Percentiles rank a stretch among this genome's conserved stretches.
These are phyloP conservation scores for Brachionus rotundiformis DNA, from an alignment of 1,140 invertebrate species.

Conservation along the genomic window DNA sequence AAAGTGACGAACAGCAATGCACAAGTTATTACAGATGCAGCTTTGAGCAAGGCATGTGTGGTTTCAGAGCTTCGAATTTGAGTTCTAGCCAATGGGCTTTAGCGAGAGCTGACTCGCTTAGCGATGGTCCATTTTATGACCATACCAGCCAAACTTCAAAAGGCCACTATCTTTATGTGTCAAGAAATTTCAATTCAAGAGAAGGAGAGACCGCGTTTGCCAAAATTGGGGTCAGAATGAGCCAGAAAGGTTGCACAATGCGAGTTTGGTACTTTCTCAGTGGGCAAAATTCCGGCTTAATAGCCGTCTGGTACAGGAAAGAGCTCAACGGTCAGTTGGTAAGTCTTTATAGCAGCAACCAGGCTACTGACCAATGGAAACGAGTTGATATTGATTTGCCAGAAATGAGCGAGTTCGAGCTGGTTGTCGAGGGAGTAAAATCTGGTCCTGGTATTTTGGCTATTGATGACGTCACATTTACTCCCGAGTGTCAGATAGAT, in stretches of 20 bases:
- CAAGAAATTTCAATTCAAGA: not conserved
- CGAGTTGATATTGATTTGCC: not conserved
- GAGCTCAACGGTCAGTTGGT: not conserved
- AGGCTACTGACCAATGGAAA: not conserved
- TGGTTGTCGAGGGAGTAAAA: slow-evolving; percentile 70
- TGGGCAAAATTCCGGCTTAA: not conserved
- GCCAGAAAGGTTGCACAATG: not conserved
- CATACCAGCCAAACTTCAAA: slow-evolving; percentile 4
- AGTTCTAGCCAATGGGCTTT: not conserved
- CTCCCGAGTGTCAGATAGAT: slow-evolving; percentile 55
- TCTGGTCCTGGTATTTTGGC: slow-evolving; percentile 65
- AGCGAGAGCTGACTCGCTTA: not conserved
- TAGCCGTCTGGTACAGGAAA: not conserved
- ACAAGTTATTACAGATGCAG: slow-evolving; percentile 18
- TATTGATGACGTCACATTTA: slow-evolving; percentile 62
- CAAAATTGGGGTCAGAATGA: not conserved
- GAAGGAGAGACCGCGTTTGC: not conserved
- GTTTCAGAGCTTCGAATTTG: not conserved
- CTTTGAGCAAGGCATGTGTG: slow-evolving; percentile 25
- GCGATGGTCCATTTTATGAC: slow-evolving; percentile 1
- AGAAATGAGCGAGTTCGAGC: slow-evolving; percentile 52
- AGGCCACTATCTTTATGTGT: not conserved
- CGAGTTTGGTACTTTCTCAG: not conserved
- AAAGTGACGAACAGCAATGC: slow-evolving; percentile 57
- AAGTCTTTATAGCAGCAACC: not conserved